These are phyloP conservation scores for Stichodactyla mertensii DNA, from an alignment of 64 coral and sea anemone species.

Conservation along the genomic window DNA sequence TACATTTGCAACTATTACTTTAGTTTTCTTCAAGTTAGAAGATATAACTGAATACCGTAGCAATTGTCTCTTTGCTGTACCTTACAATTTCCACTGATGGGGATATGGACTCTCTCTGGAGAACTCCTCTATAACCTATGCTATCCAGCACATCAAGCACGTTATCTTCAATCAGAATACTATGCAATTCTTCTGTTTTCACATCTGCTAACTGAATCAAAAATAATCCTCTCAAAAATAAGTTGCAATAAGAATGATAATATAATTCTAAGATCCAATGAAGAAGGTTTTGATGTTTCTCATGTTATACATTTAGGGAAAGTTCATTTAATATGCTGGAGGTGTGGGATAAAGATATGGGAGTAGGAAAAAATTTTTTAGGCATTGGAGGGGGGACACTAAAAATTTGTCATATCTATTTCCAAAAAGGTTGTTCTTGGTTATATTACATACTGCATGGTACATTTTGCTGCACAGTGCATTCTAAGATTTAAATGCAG, in stretches of 20 bases:
- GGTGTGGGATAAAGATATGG: too few species aligned
- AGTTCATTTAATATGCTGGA: too few species aligned
- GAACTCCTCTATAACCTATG: conserved; percentile 62
- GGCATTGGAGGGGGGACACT: too few species aligned
- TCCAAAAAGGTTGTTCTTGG: too few species aligned
- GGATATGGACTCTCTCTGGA: conserved; percentile 48
- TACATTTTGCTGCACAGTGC: conserved; percentile 7
- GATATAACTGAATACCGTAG: conserved; percentile 23
- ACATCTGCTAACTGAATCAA: neutral
- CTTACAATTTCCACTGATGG: conserved; percentile 43
- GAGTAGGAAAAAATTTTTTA: too few species aligned
- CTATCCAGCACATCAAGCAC: conserved; percentile 26
- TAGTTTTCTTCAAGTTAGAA: conserved; percentile 9
- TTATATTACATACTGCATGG: too few species aligned
- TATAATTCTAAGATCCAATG: too few species aligned
- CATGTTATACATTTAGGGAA: too few species aligned
- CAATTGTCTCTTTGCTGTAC: conserved; percentile 31
- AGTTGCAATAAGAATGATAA: too few species aligned
- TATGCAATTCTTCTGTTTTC: neutral
- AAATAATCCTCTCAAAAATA: neutral
- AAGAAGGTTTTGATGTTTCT: too few species aligned
- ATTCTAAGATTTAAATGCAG: neutral
- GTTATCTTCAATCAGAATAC: conserved; percentile 35
- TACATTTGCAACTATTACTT: conserved; percentile 35
- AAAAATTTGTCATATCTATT: too few species aligned